Percentiles rank a stretch among this genome's conserved stretches.
Evolutionary conservation across 2,113 vertebrate genomes (phyloP).

Genomic region (Clarias gariepinus): DNA sequence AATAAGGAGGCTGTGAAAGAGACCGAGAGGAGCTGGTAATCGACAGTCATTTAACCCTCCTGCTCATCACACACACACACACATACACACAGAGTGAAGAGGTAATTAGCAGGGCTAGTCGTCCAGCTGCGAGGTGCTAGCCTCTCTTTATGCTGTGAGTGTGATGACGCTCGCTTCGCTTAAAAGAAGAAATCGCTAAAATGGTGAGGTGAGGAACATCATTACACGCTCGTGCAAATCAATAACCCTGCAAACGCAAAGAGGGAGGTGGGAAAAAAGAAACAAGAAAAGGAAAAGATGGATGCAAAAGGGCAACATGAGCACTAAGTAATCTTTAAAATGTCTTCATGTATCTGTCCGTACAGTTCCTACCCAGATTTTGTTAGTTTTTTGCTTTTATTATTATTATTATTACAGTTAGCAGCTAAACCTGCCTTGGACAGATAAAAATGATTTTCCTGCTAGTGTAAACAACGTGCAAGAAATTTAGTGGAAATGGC

Average conservation of each 20-base stretch:
- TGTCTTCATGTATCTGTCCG: not conserved
- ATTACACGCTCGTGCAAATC: constrained; percentile 40
- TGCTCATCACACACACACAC: constrained; percentile 26
- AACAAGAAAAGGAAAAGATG: not conserved
- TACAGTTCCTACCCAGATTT: not conserved
- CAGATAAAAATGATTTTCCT: not conserved
- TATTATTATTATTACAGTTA: not conserved
- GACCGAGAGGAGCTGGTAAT: not conserved
- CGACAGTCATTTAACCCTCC: constrained; percentile 34
- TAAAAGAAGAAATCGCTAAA: constrained; percentile 48
- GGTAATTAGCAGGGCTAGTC: constrained; percentile 52
- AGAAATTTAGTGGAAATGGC: not conserved
- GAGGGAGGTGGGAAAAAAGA: not conserved
- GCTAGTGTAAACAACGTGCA: not conserved
- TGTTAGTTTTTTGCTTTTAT: not conserved
- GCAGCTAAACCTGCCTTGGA: not conserved
- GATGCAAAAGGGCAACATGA: not conserved
- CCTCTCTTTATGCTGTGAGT: constrained; percentile 39
- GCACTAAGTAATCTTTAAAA: not conserved
- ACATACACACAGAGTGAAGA: constrained; percentile 10
- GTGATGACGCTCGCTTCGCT: constrained; percentile 27
- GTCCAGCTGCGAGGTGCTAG: constrained; percentile 38
- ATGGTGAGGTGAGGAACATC: constrained; percentile 38
- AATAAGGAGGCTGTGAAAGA: constrained; percentile 14
- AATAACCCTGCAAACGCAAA: constrained; percentile 41